Conservation (phyloP, 2,797 vertebrate species). For the Setipinna tenuifilis region DNA sequence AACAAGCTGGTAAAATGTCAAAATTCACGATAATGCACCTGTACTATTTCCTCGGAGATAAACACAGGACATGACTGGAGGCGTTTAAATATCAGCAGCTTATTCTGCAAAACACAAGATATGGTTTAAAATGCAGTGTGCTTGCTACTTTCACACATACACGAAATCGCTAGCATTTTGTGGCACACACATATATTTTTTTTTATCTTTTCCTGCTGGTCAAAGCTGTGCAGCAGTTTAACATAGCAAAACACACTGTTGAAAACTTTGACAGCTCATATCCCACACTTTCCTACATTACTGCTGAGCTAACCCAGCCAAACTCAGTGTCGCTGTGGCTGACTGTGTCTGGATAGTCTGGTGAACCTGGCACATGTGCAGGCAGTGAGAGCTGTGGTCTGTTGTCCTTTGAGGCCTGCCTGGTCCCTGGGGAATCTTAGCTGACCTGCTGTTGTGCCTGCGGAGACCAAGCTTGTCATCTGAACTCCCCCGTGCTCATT, state of each 20-base stretch:
- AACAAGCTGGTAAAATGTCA: background rate
- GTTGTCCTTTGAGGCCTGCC: background rate
- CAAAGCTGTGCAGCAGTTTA: background rate
- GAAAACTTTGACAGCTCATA: too few relatives aligned
- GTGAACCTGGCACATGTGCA: too few relatives aligned
- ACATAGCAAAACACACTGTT: too few relatives aligned
- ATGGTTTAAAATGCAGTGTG: background rate
- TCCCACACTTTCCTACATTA: too few relatives aligned
- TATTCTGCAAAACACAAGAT: background rate
- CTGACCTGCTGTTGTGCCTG: background rate
- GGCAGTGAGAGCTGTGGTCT: background rate
- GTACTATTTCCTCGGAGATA: conserved; percentile 3
- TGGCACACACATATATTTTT: background rate
- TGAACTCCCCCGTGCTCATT: background rate
- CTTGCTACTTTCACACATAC: background rate
- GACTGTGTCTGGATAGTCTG: too few relatives aligned
- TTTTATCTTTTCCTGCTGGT: background rate
- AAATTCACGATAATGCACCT: background rate
- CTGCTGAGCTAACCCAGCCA: too few relatives aligned
- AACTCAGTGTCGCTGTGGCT: too few relatives aligned
- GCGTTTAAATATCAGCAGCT: conserved; percentile 13
- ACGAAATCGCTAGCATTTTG: background rate
- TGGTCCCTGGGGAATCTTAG: background rate
- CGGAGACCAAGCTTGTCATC: background rate
- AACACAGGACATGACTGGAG: background rate